Percentiles rank a stretch among this genome's conserved stretches.
These are phyloP conservation scores for Helicoverpa armigera DNA, from an alignment of 1,140 invertebrate species.

Conservation along the genomic window DNA sequence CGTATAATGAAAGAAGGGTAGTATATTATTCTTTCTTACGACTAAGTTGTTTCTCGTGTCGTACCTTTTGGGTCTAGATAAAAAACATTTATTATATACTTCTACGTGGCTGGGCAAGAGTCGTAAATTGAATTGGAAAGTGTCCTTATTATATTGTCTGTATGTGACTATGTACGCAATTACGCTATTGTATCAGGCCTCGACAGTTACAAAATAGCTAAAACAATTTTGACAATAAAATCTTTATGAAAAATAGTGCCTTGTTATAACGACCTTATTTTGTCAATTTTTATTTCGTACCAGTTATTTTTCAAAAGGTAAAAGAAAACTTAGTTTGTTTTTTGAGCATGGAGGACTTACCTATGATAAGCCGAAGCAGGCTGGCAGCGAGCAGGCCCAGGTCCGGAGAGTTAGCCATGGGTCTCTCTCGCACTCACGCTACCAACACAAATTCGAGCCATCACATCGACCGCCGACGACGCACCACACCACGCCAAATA, in stretches of 20 bases:
- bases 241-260: too few relatives aligned
- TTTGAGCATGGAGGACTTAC: constrained; percentile 68
- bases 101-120: constrained; percentile 5
- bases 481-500: constrained; percentile 42
- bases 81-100: constrained; percentile 25
- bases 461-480: constrained; percentile 59
- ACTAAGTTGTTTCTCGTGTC: constrained; percentile 29
- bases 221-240: too few relatives aligned
- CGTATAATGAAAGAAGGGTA: constrained; percentile 20
- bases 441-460: constrained; percentile 67
- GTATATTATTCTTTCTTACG: constrained; percentile 21
- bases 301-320: neutral
- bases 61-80: constrained; percentile 25
- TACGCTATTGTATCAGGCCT: neutral
- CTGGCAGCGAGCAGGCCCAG: constrained; percentile 83
- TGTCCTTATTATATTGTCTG: neutral
- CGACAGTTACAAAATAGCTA: neutral
- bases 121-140: constrained; percentile 30
- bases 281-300: too few relatives aligned
- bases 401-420: constrained; percentile 85
- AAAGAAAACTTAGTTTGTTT: neutral
- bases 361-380: constrained; percentile 85
- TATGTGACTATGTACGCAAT: neutral
- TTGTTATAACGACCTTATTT: too few relatives aligned
- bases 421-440: constrained; percentile 69